Base-by-base conservation (phyloP, 2,113 vertebrate species). In the Eretmochelys imbricata region DNA sequence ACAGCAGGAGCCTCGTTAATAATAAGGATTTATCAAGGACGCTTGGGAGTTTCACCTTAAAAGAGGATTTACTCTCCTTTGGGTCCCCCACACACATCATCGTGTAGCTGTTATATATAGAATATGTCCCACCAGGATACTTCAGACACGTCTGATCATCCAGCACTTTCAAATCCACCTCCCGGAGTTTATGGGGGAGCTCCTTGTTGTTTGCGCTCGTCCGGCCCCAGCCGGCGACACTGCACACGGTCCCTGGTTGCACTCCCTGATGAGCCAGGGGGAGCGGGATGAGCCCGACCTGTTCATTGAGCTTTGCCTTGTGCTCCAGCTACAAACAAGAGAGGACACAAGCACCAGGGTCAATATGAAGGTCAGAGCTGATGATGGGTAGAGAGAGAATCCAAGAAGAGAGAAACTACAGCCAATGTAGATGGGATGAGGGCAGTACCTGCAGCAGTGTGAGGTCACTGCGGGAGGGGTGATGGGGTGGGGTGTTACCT, bases 141-240 rank as follows among this genome's bases (percentile, higher is more conserved):
- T 25, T 59, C 25, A 10, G 5, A 46, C 72, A 76, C 2, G 42
- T 10, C 5, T 5, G 22, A 46, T 46, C 11, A 0, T 46, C 10
- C 72, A 12, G 5, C 38, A 46, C 22, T 42, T 6, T 6, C 72
- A 46, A 1, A 3, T 76, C 11, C 22, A 27, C 24, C 72, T 76
- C 72, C 72, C 0, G 42, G 10, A 76, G 72, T 1, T 12, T 27
- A 2, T 1, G 3, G 1, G 72, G 13, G 22, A 4, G 12, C 10
- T 2, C 2, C 5, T 46, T 4, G 4, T 2, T 25, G 10, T 0
- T 1, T 46, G 42, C 3, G 2, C 22, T 12, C 1, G 38, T 76
- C 3, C 10, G 2, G 20, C 62, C 62, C 62, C 62, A 69, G 35
- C 62, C 35, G 8, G 16, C 35, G 4, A 69, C 8, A 3, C 62